These are phyloP conservation scores for Aurelia sp. DNA, from an alignment of 30 jellyfish, hydroid and myxozoan species.

Conservation along the genomic window DNA sequence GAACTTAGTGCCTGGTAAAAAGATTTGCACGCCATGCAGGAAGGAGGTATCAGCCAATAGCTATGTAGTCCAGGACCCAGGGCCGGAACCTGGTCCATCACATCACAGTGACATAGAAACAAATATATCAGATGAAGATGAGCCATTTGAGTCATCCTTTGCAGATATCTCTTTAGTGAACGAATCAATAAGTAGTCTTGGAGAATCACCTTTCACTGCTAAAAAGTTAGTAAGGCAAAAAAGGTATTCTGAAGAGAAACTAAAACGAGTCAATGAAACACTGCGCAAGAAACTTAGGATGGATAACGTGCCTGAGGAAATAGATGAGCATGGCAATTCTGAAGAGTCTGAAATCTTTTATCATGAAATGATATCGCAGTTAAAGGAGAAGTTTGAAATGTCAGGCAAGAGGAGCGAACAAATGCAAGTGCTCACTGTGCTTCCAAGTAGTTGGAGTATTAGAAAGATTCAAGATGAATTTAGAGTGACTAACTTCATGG, in stretches of 20 bases:
- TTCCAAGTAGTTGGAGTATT: too few species aligned
- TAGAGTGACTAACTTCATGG: too few species aligned
- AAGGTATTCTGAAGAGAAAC: not conserved
- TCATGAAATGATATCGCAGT: slow-evolving; percentile 23
- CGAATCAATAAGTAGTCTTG: slow-evolving; percentile 15
- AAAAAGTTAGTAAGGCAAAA: not conserved
- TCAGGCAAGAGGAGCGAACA: slow-evolving; percentile 50
- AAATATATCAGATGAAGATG: slow-evolving; percentile 6
- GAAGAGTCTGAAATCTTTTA: not conserved
- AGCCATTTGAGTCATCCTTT: slow-evolving; percentile 16
- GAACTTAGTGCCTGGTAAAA: slow-evolving; percentile 12
- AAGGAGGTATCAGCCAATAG: slow-evolving; percentile 10
- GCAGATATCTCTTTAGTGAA: slow-evolving; percentile 14
- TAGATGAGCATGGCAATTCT: not conserved
- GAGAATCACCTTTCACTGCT: slow-evolving; percentile 2
- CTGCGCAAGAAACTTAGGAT: slow-evolving; percentile 6
- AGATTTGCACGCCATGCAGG: slow-evolving; percentile 15
- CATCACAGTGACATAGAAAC: slow-evolving; percentile 1
- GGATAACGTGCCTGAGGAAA: not conserved
- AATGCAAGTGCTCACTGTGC: slow-evolving; percentile 15
- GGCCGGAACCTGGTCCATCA: not conserved
- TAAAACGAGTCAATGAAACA: not conserved
- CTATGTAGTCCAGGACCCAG: not conserved
- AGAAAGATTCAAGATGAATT: too few species aligned
- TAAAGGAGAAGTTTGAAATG: slow-evolving; percentile 15